Conservation (phyloP, 2,113 vertebrate species). For the Pomatorhinus ruficollis region DNA sequence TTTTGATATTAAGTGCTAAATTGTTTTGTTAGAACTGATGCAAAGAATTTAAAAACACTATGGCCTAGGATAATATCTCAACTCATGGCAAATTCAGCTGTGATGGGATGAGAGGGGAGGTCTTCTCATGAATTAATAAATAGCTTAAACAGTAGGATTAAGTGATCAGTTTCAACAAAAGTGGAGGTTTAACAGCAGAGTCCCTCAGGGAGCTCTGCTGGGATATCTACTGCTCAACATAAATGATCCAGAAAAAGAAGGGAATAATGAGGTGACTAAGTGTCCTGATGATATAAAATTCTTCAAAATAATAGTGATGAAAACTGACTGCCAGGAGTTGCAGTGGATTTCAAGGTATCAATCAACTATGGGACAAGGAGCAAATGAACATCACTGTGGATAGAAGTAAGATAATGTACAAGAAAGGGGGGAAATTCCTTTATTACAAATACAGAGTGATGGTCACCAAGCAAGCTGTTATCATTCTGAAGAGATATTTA, state of each 20-base stretch:
- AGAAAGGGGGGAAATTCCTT: not conserved
- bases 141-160: slow-evolving; percentile 39
- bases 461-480: not conserved
- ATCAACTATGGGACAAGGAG: not conserved
- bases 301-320: not conserved
- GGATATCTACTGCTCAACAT: not conserved
- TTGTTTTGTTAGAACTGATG: not conserved
- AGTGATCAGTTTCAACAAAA: slow-evolving; percentile 50
- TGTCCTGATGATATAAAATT: not conserved
- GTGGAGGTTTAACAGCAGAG: slow-evolving; percentile 8
- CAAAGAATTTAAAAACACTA: not conserved
- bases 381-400: not conserved
- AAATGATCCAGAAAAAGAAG: slow-evolving; percentile 32
- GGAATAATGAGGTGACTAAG: slow-evolving; percentile 28
- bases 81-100: not conserved
- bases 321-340: not conserved
- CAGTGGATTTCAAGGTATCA: not conserved
- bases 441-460: not conserved
- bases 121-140: slow-evolving; percentile 34
- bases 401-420: not conserved
- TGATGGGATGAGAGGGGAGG: not conserved
- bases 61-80: not conserved
- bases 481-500: not conserved
- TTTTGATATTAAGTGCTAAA: not conserved
- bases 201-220: slow-evolving; percentile 22